Percentiles rank a stretch among this genome's conserved stretches.
phyloP scores from a whole-genome alignment of 2,113 vertebrate genomes.

The Tamias sibiricus region DNA sequence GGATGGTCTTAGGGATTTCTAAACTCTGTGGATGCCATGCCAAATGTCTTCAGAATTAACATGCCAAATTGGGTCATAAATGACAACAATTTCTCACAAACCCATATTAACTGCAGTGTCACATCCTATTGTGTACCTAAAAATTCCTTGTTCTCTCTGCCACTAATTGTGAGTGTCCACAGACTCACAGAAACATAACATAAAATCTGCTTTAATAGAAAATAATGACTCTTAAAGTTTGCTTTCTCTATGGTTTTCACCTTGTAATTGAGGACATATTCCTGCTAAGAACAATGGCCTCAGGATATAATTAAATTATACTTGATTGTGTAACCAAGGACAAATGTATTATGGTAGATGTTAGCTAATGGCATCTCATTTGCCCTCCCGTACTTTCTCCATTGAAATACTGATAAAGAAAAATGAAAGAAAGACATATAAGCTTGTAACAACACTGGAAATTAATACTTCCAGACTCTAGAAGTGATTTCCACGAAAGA shows the following conservation, averaged over 20 bases:
- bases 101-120: not conserved
- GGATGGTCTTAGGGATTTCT: not conserved
- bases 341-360: slow-evolving; percentile 37
- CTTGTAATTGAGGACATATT: slow-evolving; percentile 43
- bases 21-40: not conserved
- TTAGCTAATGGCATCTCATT: slow-evolving; percentile 45
- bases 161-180: not conserved
- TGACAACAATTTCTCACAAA: slow-evolving; percentile 9
- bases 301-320: slow-evolving; percentile 54
- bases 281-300: slow-evolving; percentile 44
- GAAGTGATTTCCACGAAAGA: slow-evolving; percentile 19
- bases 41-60: not conserved
- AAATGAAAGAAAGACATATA: not conserved
- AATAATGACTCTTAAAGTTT: slow-evolving; percentile 32
- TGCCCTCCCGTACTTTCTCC: slow-evolving; percentile 4
- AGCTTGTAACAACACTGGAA: not conserved
- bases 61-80: not conserved
- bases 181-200: slow-evolving; percentile 20
- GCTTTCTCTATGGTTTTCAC: slow-evolving; percentile 43
- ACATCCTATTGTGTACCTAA: not conserved
- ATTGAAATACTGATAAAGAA: slow-evolving; percentile 39
- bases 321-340: slow-evolving; percentile 23
- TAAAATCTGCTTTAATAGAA: slow-evolving; percentile 50
- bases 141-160: not conserved
- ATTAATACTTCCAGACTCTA: not conserved